Conservation (phyloP, 1,140 invertebrate species). For the Papilio glaucus region DNA sequence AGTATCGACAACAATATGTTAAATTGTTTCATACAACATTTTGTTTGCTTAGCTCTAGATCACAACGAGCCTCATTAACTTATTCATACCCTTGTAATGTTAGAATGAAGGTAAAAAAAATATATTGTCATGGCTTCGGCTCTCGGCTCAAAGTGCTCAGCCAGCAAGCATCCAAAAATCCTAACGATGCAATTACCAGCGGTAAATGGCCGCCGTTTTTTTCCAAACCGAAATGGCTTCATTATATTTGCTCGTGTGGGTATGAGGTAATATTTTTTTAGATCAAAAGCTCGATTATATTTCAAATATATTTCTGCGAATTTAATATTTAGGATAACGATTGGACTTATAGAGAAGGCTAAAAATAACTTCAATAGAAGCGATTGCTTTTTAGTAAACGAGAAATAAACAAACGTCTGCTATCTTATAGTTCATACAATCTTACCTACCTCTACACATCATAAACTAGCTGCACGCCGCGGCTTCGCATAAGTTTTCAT, state of each 20-base stretch:
- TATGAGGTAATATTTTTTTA: background rate
- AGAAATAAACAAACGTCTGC: no score
- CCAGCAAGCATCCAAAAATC: background rate
- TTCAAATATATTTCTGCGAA: background rate
- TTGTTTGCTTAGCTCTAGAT: no score
- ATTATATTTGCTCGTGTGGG: constrained; percentile 1
- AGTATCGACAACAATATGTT: no score
- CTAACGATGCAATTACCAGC: constrained; percentile 11
- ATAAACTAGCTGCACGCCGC: no score
- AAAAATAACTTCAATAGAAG: background rate
- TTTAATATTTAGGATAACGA: background rate
- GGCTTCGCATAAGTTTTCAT: no score
- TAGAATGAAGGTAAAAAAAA: no score
- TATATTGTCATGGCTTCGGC: background rate
- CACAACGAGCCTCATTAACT: no score
- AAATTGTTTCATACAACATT: no score
- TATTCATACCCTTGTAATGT: no score
- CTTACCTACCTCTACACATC: no score
- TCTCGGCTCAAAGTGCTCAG: background rate
- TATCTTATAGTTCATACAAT: no score
- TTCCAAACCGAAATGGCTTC: background rate
- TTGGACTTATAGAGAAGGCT: background rate
- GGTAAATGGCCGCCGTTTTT: background rate
- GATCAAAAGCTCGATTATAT: constrained; percentile 3
- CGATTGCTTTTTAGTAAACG: no score